These are phyloP conservation scores for Pipistrellus pipistrellus DNA, from an alignment of 2,797 vertebrate species.

Conservation along the genomic window DNA sequence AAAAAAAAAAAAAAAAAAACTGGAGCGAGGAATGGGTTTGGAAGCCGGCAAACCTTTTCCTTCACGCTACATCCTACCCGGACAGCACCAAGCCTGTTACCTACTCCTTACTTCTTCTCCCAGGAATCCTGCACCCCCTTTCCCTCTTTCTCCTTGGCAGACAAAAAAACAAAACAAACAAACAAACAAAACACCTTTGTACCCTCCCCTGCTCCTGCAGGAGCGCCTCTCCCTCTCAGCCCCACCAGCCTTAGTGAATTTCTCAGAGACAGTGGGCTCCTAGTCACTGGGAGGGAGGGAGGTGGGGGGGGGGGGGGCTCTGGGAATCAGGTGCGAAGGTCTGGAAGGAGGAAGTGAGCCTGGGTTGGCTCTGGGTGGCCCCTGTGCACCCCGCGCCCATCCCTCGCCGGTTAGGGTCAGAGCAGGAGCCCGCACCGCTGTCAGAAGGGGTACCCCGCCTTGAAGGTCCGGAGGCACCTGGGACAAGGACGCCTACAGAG, in stretches of 20 bases:
- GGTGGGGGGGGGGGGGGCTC: background rate
- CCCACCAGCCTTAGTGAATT: background rate
- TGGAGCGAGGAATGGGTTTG: background rate
- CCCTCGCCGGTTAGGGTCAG: slow-evolving; percentile 44
- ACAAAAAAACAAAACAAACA: no score
- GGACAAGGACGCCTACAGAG: background rate
- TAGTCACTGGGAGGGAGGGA: background rate
- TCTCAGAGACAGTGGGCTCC: slow-evolving; percentile 19
- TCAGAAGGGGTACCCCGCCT: slow-evolving; percentile 24
- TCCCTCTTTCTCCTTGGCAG: background rate
- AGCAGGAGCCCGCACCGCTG: slow-evolving; percentile 58
- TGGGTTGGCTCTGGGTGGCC: slow-evolving; percentile 57
- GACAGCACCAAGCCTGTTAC: background rate
- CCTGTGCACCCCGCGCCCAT: background rate
- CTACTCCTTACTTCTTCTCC: background rate
- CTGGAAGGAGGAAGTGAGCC: slow-evolving; percentile 59
- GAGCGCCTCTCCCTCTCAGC: background rate
- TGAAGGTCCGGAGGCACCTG: background rate
- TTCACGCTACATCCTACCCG: background rate
- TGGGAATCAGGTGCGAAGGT: slow-evolving; percentile 80
- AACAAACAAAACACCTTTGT: slow-evolving; percentile 14
- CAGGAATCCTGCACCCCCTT: background rate
- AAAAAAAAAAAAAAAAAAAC: background rate
- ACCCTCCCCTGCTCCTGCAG: background rate
- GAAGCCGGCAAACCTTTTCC: background rate